A percentile compares a stretch with the other conserved stretches of the same genome.
These are phyloP conservation scores for Amphipoea oculea DNA, from an alignment of 2,888 invertebrate species.

Conservation along the genomic window DNA sequence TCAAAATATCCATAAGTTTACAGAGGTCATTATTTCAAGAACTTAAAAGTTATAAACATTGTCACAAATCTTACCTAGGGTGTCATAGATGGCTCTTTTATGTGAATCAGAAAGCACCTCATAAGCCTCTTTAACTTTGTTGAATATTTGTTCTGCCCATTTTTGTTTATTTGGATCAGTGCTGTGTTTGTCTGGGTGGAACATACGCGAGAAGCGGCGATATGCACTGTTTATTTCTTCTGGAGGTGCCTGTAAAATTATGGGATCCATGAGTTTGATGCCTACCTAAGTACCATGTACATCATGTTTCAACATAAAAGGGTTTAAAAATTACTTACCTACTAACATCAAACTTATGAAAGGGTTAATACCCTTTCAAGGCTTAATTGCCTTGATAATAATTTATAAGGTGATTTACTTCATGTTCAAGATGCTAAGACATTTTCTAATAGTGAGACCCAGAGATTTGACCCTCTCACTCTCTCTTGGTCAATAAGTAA, in stretches of 20 bases:
- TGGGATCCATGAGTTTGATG: slow-evolving; percentile 3
- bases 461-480: neutral
- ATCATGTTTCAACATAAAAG: neutral
- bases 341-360: neutral
- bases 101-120: slow-evolving; percentile 98
- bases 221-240: slow-evolving; percentile 99
- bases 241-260: slow-evolving; percentile 93
- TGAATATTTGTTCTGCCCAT: slow-evolving; percentile 98
- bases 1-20: neutral
- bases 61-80: slow-evolving; percentile 81
- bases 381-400: neutral
- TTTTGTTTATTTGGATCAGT: slow-evolving; percentile 94
- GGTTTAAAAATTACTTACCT: neutral
- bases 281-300: neutral
- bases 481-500: neutral
- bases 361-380: neutral
- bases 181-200: slow-evolving; percentile 99
- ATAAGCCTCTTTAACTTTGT: slow-evolving; percentile 97
- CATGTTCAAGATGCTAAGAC: neutral
- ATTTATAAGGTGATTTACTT: neutral
- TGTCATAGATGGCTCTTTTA: slow-evolving; percentile 98
- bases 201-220: slow-evolving; percentile 96
- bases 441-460: neutral
- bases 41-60: neutral
- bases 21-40: neutral